These are phyloP conservation scores for Eublepharis macularius DNA, from an alignment of 2,113 vertebrate species.

Conservation along the genomic window DNA sequence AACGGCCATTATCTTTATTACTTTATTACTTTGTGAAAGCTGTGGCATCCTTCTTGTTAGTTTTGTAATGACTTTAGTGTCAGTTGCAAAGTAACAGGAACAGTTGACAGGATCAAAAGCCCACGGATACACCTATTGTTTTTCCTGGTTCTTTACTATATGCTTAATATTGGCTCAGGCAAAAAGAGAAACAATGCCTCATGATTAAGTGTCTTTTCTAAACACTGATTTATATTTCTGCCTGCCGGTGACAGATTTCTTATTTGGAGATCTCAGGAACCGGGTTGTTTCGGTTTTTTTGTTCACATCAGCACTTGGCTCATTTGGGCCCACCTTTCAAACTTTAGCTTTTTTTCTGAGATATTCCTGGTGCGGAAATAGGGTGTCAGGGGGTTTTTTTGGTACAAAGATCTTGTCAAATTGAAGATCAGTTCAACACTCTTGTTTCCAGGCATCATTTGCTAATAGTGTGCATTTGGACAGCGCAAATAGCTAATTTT, in stretches of 20 bases:
- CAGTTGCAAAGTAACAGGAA: rapidly evolving
- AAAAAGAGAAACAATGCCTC: conserved; percentile 12
- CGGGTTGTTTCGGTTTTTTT: conserved; percentile 33
- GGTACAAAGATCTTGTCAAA: conserved; percentile 64
- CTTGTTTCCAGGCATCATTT: conserved; percentile 60
- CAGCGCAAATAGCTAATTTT: conserved; percentile 73
- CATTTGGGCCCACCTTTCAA: conserved; percentile 57
- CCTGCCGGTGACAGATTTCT: conserved; percentile 42
- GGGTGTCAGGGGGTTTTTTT: conserved; percentile 13
- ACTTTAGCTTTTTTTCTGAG: conserved; percentile 57
- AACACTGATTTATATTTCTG: conserved; percentile 50
- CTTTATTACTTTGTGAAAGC: conserved; percentile 9
- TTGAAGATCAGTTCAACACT: conserved; percentile 57
- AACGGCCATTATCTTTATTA: too few relatives aligned
- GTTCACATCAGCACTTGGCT: conserved; percentile 32
- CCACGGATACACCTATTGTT: neutral
- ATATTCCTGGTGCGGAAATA: conserved; percentile 52
- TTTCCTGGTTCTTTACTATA: conserved; percentile 52
- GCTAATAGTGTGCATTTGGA: conserved; percentile 71
- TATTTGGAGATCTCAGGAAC: conserved; percentile 52
- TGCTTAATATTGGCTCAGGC: conserved; percentile 47
- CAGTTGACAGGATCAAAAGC: conserved; percentile 36
- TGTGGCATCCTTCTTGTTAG: neutral
- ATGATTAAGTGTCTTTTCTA: conserved; percentile 1
- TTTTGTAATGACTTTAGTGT: neutral